Evolutionary conservation across 2,113 vertebrate genomes (phyloP).

Genomic region (Calidris pygmaea): DNA sequence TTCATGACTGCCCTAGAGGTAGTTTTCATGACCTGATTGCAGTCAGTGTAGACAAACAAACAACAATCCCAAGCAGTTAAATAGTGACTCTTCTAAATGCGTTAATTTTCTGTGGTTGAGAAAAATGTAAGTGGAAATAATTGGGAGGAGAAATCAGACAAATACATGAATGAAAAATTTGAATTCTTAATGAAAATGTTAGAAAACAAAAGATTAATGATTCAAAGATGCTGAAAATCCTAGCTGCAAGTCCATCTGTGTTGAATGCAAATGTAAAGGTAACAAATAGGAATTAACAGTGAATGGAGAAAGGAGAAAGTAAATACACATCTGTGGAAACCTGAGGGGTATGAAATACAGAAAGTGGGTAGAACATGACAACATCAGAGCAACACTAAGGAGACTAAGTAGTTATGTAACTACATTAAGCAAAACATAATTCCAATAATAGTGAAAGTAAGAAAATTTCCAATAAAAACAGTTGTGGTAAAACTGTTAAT

Average conservation of each 20-base stretch:
- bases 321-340: background rate
- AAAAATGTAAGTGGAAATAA: conserved; percentile 2
- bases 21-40: conserved; percentile 6
- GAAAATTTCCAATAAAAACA: background rate
- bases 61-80: background rate
- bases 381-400: background rate
- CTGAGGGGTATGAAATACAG: background rate
- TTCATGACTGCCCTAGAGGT: background rate
- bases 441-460: background rate
- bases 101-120: background rate
- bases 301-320: background rate
- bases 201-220: background rate
- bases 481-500: background rate
- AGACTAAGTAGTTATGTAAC: background rate
- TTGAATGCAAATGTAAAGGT: background rate
- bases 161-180: background rate
- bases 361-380: background rate
- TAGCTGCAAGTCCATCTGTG: background rate
- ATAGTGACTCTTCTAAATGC: background rate
- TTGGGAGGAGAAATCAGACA: background rate
- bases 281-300: background rate
- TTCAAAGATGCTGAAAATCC: background rate
- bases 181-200: background rate
- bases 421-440: background rate
- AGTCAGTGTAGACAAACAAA: background rate